A percentile compares a stretch with the other conserved stretches of the same genome.
phyloP scores from a whole-genome alignment of 1,140 invertebrate species.

The Drosophila nigromelanica region DNA sequence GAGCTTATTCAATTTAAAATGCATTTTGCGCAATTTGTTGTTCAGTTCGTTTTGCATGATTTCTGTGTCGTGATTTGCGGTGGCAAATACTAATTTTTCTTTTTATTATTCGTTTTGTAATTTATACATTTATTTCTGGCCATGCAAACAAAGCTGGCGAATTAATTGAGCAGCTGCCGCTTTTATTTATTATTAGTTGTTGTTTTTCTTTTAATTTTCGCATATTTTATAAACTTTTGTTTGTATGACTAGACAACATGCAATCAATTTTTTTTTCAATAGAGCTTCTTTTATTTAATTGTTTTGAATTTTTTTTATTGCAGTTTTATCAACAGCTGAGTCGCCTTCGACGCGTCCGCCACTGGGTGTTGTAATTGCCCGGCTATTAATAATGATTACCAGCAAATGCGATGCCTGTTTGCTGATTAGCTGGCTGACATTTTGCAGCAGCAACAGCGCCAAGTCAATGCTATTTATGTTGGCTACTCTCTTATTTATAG shows the following conservation, averaged over 20 bases:
- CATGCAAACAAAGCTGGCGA: constrained; percentile 63
- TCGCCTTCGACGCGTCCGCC: constrained; percentile 57
- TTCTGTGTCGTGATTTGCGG: constrained; percentile 73
- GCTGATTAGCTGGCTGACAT: constrained; percentile 72
- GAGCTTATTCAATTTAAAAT: constrained; percentile 68
- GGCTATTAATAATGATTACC: constrained; percentile 79
- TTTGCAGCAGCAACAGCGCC: constrained; percentile 47
- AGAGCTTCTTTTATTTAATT: constrained; percentile 27
- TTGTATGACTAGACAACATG: constrained; percentile 55
- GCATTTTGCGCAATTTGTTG: constrained; percentile 78
- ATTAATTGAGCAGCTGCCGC: constrained; percentile 74
- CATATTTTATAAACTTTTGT: constrained; percentile 73
- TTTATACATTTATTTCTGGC: constrained; percentile 72
- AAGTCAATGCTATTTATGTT: constrained; percentile 74
- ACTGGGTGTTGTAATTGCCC: constrained; percentile 69
- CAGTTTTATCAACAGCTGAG: constrained; percentile 46
- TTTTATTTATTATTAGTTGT: constrained; percentile 62
- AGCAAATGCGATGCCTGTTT: constrained; percentile 51
- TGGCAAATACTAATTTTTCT: constrained; percentile 67
- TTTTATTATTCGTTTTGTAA: constrained; percentile 46
- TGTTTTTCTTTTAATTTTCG: constrained; percentile 27
- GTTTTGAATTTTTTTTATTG: constrained; percentile 20
- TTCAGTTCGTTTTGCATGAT: constrained; percentile 70
- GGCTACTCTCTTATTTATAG: constrained; percentile 68
- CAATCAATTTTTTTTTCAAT: constrained; percentile 35